phyloP scores from a whole-genome alignment of 2,888 invertebrate species.

The Sphaerolaimus hirsutus region DNA sequence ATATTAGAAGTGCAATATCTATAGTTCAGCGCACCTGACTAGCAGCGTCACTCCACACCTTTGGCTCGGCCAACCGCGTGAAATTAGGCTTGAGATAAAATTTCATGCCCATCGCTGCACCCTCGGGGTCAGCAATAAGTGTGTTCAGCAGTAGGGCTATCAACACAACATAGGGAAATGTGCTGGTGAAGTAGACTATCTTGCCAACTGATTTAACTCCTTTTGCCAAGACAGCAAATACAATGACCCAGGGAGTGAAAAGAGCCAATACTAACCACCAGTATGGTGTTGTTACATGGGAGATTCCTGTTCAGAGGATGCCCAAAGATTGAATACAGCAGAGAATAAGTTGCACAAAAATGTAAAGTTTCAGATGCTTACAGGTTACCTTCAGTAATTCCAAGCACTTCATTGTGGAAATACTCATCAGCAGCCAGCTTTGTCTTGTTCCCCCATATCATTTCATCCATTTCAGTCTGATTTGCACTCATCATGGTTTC shows the following conservation, averaged over 20 bases:
- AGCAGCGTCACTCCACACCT: slow-evolving; percentile 20
- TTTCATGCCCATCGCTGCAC: slow-evolving; percentile 15
- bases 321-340: too few species aligned
- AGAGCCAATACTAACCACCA: slow-evolving; percentile 4
- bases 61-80: slow-evolving; percentile 9
- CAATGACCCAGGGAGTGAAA: slow-evolving; percentile 6
- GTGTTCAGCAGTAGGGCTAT: slow-evolving; percentile 4
- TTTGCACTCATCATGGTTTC: too few species aligned
- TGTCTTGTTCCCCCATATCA: too few species aligned
- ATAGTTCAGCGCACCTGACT: slow-evolving; percentile 11
- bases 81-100: slow-evolving; percentile 19
- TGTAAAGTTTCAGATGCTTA: too few species aligned
- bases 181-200: slow-evolving; percentile 8
- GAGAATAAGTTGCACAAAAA: too few species aligned
- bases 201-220: slow-evolving; percentile 8
- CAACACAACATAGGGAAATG: slow-evolving; percentile 8
- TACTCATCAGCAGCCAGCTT: slow-evolving; percentile 7
- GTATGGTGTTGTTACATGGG: too few species aligned
- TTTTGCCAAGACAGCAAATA: slow-evolving; percentile 6
- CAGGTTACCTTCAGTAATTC: background rate
- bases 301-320: too few species aligned
- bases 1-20: too few species aligned
- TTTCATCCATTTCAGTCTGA: too few species aligned
- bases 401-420: slow-evolving; percentile 6
- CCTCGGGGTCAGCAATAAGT: slow-evolving; percentile 15